phyloP scores from a whole-genome alignment of 2,113 vertebrate species.

The Siniperca chuatsi region DNA sequence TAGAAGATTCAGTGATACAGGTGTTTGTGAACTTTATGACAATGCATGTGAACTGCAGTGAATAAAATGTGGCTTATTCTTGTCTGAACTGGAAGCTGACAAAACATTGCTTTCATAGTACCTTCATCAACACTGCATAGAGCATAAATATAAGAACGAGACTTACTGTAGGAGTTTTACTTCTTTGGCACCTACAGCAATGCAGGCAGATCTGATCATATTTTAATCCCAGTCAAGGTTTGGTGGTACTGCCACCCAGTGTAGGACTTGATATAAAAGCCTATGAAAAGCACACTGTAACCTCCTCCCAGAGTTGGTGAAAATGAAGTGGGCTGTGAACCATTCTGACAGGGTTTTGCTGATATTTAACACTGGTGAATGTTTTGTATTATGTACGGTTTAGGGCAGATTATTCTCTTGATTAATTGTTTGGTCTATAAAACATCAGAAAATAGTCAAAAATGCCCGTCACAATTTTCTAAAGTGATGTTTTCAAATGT shows the following conservation, averaged over 20 bases:
- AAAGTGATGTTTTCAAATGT: neutral
- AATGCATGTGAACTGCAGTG: too few relatives aligned
- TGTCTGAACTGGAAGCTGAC: too few relatives aligned
- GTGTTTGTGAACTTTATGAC: neutral
- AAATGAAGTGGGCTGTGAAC: neutral
- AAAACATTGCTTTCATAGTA: too few relatives aligned
- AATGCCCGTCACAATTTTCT: neutral
- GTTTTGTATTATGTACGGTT: neutral
- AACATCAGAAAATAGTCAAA: neutral
- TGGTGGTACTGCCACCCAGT: slow-evolving; percentile 26
- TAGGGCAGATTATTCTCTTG: neutral
- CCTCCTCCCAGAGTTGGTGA: neutral
- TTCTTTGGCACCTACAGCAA: neutral
- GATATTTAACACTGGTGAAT: neutral
- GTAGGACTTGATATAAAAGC: neutral
- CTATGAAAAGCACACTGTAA: neutral
- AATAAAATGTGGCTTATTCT: neutral
- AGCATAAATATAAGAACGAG: neutral
- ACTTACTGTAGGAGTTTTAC: neutral
- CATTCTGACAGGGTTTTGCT: neutral
- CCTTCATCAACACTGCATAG: neutral
- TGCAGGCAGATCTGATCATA: neutral
- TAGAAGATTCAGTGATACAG: neutral
- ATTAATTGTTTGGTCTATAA: neutral
- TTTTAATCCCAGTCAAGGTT: slow-evolving; percentile 5